Base-by-base conservation (phyloP, 2,888 invertebrate genomes). In the Uropetala carovei region DNA sequence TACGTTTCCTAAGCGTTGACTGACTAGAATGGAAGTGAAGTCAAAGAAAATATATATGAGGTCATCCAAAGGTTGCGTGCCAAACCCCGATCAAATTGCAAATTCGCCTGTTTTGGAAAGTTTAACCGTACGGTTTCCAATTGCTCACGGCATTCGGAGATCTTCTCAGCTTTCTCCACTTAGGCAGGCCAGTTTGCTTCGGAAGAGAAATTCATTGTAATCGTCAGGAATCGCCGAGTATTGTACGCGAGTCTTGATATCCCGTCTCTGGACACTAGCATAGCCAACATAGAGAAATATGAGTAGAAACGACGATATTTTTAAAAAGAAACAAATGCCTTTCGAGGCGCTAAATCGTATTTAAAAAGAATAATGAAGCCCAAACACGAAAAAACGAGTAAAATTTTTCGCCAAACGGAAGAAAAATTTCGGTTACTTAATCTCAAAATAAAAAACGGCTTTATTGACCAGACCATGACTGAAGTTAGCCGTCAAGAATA, bases 71-170 rank as follows among this genome's bases (percentile, higher is more conserved):
- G n/a, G 83, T 82, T 91, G 8, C 27, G 60, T 89, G 81, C 83
- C 82, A 75, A 92, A 64, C 22, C 10, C 16, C 56, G n/a, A 56
- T 57, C n/a, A 18, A 64, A 16, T 92, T 85, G 60, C 43, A 92
- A 81, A 89, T 91, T 89, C 58, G 11, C 18, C 13, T 56, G 60
- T 83, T 86, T 89, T 68, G 64, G 68, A 89, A 89, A 68, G 64
- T 89, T 89, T 75, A 68, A 60, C 59, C 92, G 30, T 43, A 92
- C 16, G 58, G n/a, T 57, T 83, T 92, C 64, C 92, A 59, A 92
- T 27, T 43, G 59, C n/a, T 84, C 56, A 59, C 59, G 59, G 58
- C 83, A n/a, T n/a, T n/a, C 16, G n/a, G n/a, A 83, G 60, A 92
- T 56, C 92, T 57, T 89, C 89, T 64, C 43, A 64, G 89, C 89